Conservation (phyloP, 2,113 vertebrate genomes). For the Microcebus griseorufus region DNA sequence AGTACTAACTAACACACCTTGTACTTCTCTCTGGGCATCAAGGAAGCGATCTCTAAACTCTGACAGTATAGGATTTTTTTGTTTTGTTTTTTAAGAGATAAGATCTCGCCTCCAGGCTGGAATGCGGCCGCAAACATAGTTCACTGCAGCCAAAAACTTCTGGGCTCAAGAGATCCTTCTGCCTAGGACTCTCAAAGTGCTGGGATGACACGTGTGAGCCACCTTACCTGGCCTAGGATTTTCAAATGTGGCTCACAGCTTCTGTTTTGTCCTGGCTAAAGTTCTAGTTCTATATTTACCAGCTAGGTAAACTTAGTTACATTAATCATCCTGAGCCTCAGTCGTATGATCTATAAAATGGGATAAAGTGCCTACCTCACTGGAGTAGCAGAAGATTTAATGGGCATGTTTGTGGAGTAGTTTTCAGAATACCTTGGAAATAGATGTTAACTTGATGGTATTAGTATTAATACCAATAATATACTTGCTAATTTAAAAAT, state of each 20-base stretch:
- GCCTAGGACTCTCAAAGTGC: no score
- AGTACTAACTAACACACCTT: background rate
- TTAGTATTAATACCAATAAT: background rate
- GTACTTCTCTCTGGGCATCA: background rate
- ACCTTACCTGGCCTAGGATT: background rate
- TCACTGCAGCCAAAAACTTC: no score
- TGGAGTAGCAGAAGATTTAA: background rate
- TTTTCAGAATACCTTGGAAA: constrained; percentile 1
- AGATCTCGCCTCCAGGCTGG: no score
- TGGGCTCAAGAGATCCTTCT: no score
- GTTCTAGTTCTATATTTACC: background rate
- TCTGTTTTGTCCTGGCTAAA: background rate
- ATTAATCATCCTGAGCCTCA: background rate
- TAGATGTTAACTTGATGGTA: background rate
- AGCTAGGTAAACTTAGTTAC: background rate
- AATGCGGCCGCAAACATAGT: no score
- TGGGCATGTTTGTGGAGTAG: background rate
- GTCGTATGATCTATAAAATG: background rate
- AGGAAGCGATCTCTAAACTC: background rate
- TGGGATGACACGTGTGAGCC: no score
- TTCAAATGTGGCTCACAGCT: background rate
- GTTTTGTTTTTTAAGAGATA: no score
- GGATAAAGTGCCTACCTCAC: background rate
- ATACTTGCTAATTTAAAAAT: background rate
- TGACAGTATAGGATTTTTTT: background rate